phyloP scores from a whole-genome alignment of 2,113 vertebrate genomes.

The Anser cygnoides region DNA sequence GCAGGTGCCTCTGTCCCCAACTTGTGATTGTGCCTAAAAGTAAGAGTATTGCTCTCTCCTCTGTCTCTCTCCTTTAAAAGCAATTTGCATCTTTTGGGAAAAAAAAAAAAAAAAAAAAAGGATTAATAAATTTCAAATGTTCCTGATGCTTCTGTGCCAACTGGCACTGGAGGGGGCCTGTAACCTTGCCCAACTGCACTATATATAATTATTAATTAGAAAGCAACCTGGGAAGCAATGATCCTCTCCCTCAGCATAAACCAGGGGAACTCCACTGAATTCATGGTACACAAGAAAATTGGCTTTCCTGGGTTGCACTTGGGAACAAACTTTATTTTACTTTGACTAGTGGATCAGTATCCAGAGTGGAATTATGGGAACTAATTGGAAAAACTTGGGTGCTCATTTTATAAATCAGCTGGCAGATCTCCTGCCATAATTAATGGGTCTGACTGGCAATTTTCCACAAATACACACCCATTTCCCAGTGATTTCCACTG shows the following conservation, averaged over 20 bases:
- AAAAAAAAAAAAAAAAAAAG: background rate
- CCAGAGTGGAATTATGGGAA: conserved; percentile 54
- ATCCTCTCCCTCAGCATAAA: conserved; percentile 37
- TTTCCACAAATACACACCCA: conserved; percentile 59
- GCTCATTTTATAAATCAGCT: conserved; percentile 62
- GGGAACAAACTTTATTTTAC: conserved; percentile 58
- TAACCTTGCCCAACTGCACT: conserved; percentile 65
- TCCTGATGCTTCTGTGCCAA: conserved; percentile 59
- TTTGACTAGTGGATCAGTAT: conserved; percentile 23
- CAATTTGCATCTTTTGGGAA: background rate
- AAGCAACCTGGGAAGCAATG: conserved; percentile 60
- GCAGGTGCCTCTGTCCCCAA: background rate
- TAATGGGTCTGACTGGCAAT: conserved; percentile 29
- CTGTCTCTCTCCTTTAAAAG: background rate
- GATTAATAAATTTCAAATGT: conserved; percentile 66
- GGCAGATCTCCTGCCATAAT: background rate
- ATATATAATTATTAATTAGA: conserved; percentile 73
- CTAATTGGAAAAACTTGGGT: conserved; percentile 66
- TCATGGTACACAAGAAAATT: conserved; percentile 48
- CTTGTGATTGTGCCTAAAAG: background rate
- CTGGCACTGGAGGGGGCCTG: conserved; percentile 62
- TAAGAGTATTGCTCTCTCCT: background rate
- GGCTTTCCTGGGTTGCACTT: conserved; percentile 48
- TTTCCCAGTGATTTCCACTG: conserved; percentile 59
- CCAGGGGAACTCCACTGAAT: conserved; percentile 13